phyloP scores from a whole-genome alignment of 2,888 invertebrate species.

The Operophtera brumata region DNA sequence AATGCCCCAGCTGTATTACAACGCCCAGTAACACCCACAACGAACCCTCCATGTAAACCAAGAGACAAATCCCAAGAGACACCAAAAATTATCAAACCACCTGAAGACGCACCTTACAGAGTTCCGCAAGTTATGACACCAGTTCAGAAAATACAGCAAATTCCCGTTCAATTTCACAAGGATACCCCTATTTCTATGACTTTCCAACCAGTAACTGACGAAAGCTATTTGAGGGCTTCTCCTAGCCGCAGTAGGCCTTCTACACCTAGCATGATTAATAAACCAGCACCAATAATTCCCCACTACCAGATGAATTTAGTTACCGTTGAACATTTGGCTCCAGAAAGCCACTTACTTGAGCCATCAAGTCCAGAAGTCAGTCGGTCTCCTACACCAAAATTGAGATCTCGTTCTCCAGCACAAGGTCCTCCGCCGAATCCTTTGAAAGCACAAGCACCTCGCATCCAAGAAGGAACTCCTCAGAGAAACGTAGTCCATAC shows the following conservation, averaged over 20 bases:
- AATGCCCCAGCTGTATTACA: constrained; percentile 67
- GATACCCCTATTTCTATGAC: constrained; percentile 80
- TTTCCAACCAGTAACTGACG: constrained; percentile 84
- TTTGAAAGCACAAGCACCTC: constrained; percentile 83
- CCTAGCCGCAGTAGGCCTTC: constrained; percentile 80
- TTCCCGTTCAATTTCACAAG: constrained; percentile 68
- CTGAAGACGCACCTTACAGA: constrained; percentile 38
- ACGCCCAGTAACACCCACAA: constrained; percentile 64
- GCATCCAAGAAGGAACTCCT: constrained; percentile 76
- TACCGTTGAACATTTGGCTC: constrained; percentile 83
- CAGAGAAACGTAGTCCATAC: constrained; percentile 64
- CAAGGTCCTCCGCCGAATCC: constrained; percentile 86
- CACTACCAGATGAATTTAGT: constrained; percentile 89
- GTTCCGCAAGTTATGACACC: constrained; percentile 45
- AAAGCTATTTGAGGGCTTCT: constrained; percentile 75
- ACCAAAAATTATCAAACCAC: constrained; percentile 39
- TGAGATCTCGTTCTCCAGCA: constrained; percentile 84
- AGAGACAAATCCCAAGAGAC: constrained; percentile 60
- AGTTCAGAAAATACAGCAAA: constrained; percentile 37
- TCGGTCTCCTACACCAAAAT: constrained; percentile 84
- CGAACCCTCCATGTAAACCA: constrained; percentile 62
- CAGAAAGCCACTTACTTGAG: constrained; percentile 81
- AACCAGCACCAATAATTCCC: constrained; percentile 88
- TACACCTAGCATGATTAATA: constrained; percentile 87
- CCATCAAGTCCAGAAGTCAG: constrained; percentile 81